A percentile compares a stretch with the other conserved stretches of the same genome.
Conservation (phyloP, 30 jellyfish, hydroid and myxozoan species). For the Turritopsis rubra region DNA sequence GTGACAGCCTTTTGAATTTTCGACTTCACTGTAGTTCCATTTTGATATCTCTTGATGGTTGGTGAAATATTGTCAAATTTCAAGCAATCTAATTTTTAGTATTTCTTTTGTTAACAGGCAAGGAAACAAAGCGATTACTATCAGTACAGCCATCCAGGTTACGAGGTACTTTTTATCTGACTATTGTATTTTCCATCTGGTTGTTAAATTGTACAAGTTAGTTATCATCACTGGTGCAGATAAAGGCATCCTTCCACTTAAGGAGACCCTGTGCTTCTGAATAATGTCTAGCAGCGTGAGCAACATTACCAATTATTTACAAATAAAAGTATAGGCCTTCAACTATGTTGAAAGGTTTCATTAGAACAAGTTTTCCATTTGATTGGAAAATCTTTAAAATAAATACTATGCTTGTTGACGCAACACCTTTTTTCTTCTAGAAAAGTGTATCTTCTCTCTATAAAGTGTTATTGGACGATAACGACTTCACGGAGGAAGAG, state of each 20-base stretch:
- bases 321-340: too few relatives aligned
- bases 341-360: too few relatives aligned
- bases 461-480: not conserved
- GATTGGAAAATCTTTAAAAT: too few relatives aligned
- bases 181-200: too few relatives aligned
- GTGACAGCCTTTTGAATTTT: not conserved
- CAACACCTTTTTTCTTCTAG: not conserved
- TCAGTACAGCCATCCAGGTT: not conserved
- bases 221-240: too few relatives aligned
- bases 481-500: not conserved
- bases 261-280: too few relatives aligned
- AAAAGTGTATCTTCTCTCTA: not conserved
- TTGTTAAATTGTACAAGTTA: too few relatives aligned
- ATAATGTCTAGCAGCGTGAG: too few relatives aligned
- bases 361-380: too few relatives aligned
- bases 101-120: not conserved
- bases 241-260: too few relatives aligned
- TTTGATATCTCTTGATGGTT: too few relatives aligned
- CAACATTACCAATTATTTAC: too few relatives aligned
- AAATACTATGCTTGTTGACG: not conserved
- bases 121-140: not conserved
- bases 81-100: not conserved
- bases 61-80: not conserved
- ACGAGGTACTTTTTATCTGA: not conserved
- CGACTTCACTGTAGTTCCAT: not conserved